These are phyloP conservation scores for Enteromius radiatus DNA, from an alignment of 2,797 vertebrate species.

Conservation along the genomic window DNA sequence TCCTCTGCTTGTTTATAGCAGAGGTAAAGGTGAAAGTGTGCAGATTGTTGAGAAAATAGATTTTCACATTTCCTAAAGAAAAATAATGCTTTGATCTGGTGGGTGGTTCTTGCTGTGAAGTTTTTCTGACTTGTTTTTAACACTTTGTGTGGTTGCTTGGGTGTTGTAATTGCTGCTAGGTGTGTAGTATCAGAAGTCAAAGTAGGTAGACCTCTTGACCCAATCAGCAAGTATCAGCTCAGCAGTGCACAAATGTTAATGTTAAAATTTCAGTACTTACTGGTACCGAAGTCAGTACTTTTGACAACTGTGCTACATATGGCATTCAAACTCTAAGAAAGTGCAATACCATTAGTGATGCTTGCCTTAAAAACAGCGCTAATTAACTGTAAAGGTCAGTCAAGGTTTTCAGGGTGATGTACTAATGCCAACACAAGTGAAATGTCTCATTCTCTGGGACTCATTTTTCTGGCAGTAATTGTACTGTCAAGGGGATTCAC, in stretches of 20 bases:
- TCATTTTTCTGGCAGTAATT: conserved; percentile 25
- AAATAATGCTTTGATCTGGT: neutral
- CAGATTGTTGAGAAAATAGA: too few relatives aligned
- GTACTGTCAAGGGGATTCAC: conserved; percentile 44
- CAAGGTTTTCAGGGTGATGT: neutral
- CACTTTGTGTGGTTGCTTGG: too few relatives aligned
- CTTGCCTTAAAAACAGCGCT: neutral
- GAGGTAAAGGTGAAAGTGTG: neutral
- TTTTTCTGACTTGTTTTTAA: neutral
- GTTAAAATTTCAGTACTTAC: too few relatives aligned
- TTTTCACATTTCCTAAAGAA: neutral
- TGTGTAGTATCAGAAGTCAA: neutral
- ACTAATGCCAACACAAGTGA: conserved; percentile 26
- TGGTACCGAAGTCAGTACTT: too few relatives aligned
- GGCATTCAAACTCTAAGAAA: neutral
- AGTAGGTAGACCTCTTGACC: neutral
- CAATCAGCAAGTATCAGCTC: too few relatives aligned
- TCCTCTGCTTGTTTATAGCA: neutral
- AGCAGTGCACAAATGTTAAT: too few relatives aligned
- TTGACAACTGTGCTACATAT: neutral
- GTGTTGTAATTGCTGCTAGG: neutral
- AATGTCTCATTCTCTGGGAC: conserved; percentile 24
- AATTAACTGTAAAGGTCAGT: conserved; percentile 24
- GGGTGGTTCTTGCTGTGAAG: neutral
- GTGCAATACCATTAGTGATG: neutral